Percentiles rank a stretch among this genome's conserved stretches.
phyloP scores from a whole-genome alignment of 2,797 vertebrate genomes.

The Argyrosomus regius region DNA sequence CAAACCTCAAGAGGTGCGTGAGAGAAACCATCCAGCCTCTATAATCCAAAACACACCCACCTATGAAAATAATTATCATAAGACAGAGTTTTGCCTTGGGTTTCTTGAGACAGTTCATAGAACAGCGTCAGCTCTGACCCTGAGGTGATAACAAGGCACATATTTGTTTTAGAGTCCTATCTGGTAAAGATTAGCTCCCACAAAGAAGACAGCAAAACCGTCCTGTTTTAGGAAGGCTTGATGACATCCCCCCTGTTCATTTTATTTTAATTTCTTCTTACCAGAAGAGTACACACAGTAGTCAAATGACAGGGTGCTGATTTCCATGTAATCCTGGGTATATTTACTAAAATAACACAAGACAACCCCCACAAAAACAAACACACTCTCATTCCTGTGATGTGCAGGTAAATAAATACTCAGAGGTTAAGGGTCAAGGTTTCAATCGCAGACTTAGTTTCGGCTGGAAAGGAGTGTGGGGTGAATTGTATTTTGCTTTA shows the following conservation, averaged over 20 bases:
- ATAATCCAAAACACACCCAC: constrained; percentile 52
- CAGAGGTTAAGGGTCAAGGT: constrained; percentile 8
- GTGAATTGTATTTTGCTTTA: constrained; percentile 46
- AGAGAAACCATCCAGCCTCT: constrained; percentile 30
- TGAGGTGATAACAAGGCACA: constrained; percentile 43
- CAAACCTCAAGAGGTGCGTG: constrained; percentile 27
- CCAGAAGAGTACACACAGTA: not conserved
- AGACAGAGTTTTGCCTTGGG: constrained; percentile 19
- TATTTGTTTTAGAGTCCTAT: constrained; percentile 42
- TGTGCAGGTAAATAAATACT: constrained; percentile 34
- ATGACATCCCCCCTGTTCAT: not conserved
- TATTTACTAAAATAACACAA: not conserved
- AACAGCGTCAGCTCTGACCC: constrained; percentile 44
- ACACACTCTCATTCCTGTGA: not conserved
- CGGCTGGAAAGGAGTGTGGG: constrained; percentile 4
- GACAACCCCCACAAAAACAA: not conserved
- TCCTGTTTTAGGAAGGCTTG: not conserved
- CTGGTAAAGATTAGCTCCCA: constrained; percentile 42
- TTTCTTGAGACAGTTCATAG: not conserved
- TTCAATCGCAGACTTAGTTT: constrained; percentile 13
- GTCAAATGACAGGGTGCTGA: constrained; percentile 1
- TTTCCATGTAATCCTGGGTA: not conserved
- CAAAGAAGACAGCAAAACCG: constrained; percentile 21
- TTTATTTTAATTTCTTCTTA: constrained; percentile 1
- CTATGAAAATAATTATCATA: constrained; percentile 30